A percentile compares a stretch with the other conserved stretches of the same genome.
phyloP scores from a whole-genome alignment of 2,888 invertebrate genomes.

The Theretra japonica region DNA sequence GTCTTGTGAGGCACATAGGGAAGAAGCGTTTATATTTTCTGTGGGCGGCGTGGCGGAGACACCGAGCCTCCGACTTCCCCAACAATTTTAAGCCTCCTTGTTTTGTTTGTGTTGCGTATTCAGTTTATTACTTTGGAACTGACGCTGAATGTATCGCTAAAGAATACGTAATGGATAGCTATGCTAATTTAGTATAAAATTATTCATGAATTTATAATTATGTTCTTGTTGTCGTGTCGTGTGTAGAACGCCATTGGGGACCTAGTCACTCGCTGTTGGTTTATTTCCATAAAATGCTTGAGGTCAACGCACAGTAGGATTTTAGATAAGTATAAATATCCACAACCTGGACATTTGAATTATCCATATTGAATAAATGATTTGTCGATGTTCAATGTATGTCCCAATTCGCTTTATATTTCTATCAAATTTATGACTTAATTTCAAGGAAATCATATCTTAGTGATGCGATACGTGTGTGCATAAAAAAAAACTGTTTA shows the following conservation, averaged over 20 bases:
- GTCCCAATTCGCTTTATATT: too few species aligned
- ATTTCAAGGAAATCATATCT: too few species aligned
- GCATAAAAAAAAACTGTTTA: too few species aligned
- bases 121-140: conserved; percentile 40
- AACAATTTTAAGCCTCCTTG: conserved; percentile 56
- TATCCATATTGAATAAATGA: background rate
- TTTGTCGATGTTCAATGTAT: too few species aligned
- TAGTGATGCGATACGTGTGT: too few species aligned
- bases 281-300: background rate
- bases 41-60: conserved; percentile 40
- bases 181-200: background rate
- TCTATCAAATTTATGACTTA: too few species aligned
- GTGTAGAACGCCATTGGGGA: too few species aligned
- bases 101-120: conserved; percentile 55
- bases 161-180: conserved; percentile 9
- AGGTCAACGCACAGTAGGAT: background rate
- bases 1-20: conserved; percentile 55
- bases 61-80: conserved; percentile 45
- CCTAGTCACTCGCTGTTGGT: background rate
- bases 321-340: background rate
- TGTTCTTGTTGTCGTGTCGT: too few species aligned
- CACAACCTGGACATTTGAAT: background rate
- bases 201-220: too few species aligned
- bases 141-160: conserved; percentile 16
- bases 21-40: conserved; percentile 60